These are phyloP conservation scores for Carassius carassius DNA, from an alignment of 2,113 vertebrate genomes.

Conservation along the genomic window DNA sequence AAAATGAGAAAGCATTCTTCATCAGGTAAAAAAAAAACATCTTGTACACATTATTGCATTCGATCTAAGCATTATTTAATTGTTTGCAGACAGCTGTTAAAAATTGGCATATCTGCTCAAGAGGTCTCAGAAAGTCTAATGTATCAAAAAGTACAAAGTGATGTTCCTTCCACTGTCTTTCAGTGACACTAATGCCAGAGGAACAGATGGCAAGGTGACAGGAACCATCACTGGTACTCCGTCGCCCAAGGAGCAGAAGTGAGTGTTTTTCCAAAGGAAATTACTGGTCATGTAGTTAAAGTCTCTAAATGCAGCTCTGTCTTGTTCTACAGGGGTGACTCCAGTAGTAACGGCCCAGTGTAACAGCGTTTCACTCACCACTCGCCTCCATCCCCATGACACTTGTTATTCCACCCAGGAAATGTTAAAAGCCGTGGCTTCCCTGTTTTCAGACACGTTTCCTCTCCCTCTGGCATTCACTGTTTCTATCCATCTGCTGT, in stretches of 20 bases:
- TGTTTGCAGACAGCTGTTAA: not conserved
- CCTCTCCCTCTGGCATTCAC: not conserved
- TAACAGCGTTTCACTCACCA: slow-evolving; percentile 17
- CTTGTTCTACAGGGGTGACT: not conserved
- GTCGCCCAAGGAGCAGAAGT: slow-evolving; percentile 12
- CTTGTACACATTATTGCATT: not conserved
- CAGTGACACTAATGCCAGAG: slow-evolving; percentile 37
- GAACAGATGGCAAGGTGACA: slow-evolving; percentile 7
- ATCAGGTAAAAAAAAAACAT: slow-evolving; percentile 75
- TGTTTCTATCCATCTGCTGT: not conserved
- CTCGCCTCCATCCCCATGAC: slow-evolving; percentile 6
- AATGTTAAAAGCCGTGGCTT: slow-evolving; percentile 10
- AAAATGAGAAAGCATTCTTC: slow-evolving; percentile 75
- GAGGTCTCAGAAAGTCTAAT: not conserved
- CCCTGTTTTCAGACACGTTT: not conserved
- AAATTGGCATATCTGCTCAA: not conserved
- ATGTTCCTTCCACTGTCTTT: slow-evolving; percentile 5
- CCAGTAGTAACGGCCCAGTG: not conserved
- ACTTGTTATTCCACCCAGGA: slow-evolving; percentile 7
- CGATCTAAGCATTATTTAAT: not conserved
- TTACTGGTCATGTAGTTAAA: not conserved
- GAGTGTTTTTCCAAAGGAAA: not conserved
- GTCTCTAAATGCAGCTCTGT: not conserved
- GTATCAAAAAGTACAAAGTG: not conserved
- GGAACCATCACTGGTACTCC: slow-evolving; percentile 6